Conservation (phyloP, 2,797 vertebrate genomes). For the Myotis vivesi region DNA sequence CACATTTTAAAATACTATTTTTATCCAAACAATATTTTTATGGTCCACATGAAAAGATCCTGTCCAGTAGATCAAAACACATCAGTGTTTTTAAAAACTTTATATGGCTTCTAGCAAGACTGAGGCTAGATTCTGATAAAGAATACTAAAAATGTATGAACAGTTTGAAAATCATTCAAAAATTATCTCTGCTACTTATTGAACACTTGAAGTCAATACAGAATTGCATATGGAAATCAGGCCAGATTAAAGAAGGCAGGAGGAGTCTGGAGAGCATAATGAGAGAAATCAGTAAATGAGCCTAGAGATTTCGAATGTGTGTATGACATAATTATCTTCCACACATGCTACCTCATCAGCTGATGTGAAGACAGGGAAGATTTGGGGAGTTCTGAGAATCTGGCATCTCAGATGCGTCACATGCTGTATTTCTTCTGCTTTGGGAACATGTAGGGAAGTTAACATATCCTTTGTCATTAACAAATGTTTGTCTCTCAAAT, state of each 20-base stretch:
- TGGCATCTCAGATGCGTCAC: not conserved
- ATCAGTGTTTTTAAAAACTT: conserved; percentile 36
- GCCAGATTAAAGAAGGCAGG: not conserved
- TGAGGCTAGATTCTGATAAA: not conserved
- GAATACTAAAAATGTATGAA: not conserved
- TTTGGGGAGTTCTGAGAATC: not conserved
- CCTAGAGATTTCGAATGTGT: not conserved
- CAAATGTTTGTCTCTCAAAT: not conserved
- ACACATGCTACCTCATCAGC: not conserved
- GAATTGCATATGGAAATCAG: not conserved
- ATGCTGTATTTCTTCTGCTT: not conserved
- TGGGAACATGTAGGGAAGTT: not conserved
- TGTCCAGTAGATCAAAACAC: conserved; percentile 29
- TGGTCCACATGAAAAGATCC: not conserved
- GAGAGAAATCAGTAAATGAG: not conserved
- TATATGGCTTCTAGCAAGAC: conserved; percentile 5
- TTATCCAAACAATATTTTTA: not conserved
- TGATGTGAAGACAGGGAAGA: not conserved
- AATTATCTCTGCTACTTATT: not conserved
- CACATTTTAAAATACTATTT: conserved; percentile 13
- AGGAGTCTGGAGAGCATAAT: not conserved
- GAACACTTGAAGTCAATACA: not conserved
- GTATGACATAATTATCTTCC: not conserved
- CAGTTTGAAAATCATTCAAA: not conserved
- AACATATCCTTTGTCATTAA: not conserved